Conservation (phyloP, 1,140 invertebrate genomes). For the Drosophila suzukii region DNA sequence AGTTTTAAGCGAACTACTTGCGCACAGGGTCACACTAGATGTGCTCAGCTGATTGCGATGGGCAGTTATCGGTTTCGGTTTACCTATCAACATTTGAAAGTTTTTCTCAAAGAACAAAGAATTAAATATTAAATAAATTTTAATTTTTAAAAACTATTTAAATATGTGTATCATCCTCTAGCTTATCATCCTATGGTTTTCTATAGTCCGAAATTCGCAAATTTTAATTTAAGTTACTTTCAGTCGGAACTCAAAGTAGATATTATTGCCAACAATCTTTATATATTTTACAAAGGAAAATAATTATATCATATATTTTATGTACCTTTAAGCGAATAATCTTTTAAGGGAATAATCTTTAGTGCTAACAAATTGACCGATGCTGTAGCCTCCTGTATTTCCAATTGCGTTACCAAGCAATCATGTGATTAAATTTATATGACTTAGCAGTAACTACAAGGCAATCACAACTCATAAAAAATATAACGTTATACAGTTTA, state of each 20-base stretch:
- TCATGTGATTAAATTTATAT: not conserved
- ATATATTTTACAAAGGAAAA: not conserved
- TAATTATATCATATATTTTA: no score
- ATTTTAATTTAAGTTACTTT: no score
- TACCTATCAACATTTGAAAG: not conserved
- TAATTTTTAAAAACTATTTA: no score
- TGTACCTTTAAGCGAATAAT: not conserved
- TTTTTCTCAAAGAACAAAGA: no score
- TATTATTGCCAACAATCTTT: no score
- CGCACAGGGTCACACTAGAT: not conserved
- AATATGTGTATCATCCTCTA: no score
- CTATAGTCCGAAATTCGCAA: no score
- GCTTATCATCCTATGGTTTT: no score
- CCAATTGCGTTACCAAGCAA: not conserved
- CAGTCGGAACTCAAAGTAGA: no score
- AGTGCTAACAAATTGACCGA: not conserved
- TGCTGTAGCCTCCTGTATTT: not conserved
- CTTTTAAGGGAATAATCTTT: not conserved
- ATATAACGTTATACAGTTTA: slow-evolving; percentile 6
- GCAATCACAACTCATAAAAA: not conserved
- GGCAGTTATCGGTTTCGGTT: not conserved
- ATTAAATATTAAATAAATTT: no score
- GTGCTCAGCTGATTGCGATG: slow-evolving; percentile 9
- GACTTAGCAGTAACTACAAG: not conserved
- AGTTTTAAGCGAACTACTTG: slow-evolving; percentile 28